These are phyloP conservation scores for Ameiurus melas DNA, from an alignment of 2,113 vertebrate genomes.

Conservation along the genomic window DNA sequence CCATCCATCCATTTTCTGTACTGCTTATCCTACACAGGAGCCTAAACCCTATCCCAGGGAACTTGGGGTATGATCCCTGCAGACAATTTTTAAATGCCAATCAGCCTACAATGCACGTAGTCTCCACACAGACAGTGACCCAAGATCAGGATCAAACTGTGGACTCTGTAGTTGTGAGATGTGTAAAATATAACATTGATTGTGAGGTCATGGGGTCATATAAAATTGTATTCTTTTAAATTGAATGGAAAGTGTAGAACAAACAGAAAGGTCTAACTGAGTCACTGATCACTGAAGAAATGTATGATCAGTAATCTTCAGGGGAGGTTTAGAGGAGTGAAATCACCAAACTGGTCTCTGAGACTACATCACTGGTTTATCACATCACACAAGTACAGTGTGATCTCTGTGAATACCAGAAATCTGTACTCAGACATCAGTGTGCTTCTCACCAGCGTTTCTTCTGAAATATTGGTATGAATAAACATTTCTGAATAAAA, in stretches of 20 bases:
- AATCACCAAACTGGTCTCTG: background rate
- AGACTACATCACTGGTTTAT: background rate
- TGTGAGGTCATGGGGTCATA: background rate
- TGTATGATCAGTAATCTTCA: background rate
- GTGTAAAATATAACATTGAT: background rate
- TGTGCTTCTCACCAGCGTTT: background rate
- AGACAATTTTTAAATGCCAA: no score
- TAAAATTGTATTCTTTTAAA: background rate
- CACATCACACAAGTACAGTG: background rate
- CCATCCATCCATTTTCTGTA: no score
- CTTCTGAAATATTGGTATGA: background rate
- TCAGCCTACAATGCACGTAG: no score
- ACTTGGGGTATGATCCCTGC: no score
- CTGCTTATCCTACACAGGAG: no score
- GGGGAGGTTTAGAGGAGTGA: background rate
- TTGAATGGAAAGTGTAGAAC: background rate
- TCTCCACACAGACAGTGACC: background rate
- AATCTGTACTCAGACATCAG: background rate
- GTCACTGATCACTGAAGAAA: background rate
- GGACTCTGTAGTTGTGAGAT: background rate
- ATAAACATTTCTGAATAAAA: no score
- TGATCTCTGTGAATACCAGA: background rate
- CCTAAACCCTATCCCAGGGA: no score
- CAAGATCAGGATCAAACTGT: background rate
- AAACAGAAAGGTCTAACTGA: background rate